Evolutionary conservation across 2,113 vertebrate genomes (phyloP).

Genomic region (Dendrocopos noguchii): DNA sequence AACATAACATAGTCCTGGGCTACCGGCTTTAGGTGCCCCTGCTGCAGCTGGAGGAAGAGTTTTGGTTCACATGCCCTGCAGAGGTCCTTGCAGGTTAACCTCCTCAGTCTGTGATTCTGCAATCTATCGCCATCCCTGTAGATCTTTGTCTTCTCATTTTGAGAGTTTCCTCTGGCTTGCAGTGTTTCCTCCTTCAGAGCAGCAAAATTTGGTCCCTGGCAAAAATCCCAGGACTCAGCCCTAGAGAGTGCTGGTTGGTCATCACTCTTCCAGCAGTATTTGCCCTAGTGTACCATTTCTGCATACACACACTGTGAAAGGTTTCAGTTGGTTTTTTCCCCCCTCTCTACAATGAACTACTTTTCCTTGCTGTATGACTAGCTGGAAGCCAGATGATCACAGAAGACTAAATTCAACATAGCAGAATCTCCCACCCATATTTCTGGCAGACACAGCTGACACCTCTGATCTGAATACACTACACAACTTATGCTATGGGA

Average conservation of each 20-base stretch:
- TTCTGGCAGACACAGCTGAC: not conserved
- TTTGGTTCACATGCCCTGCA: not conserved
- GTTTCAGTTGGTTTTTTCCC: not conserved
- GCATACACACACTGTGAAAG: not conserved
- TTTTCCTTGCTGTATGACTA: not conserved
- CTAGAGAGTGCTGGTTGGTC: not conserved
- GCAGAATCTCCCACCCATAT: not conserved
- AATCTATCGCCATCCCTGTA: not conserved
- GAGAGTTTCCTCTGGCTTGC: not conserved
- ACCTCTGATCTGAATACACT: not conserved
- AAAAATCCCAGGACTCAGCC: not conserved
- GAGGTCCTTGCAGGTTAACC: not conserved
- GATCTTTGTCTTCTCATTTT: not conserved
- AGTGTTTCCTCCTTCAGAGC: not conserved
- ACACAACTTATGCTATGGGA: fast-evolving
- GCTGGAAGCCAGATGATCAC: not conserved
- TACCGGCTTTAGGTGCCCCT: fast-evolving
- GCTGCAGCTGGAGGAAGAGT: not conserved
- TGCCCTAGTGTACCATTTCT: not conserved
- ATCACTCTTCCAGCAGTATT: not conserved
- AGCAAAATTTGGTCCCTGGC: not conserved
- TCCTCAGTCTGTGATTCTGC: fast-evolving
- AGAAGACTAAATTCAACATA: not conserved
- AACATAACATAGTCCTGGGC: not conserved
- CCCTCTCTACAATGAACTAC: not conserved